Base-by-base conservation (phyloP, 2,888 invertebrate species). In the Drosophila neutralis region DNA sequence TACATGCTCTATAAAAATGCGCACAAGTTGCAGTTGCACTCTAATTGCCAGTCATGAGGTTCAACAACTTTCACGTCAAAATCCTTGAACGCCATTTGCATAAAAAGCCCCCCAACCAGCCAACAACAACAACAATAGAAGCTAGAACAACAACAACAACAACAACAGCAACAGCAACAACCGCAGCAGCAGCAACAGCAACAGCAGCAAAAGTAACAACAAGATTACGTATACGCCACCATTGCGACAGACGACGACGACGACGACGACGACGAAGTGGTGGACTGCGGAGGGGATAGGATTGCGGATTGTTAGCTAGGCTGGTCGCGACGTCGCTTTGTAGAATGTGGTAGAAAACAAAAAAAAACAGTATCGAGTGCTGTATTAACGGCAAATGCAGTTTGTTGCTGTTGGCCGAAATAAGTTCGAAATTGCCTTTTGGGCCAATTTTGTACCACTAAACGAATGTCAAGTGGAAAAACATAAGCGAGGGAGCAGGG, bases 41-140 rank as follows among this genome's bases (percentile, higher is more conserved):
- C 87, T 85, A 85, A 88, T 83, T 88, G 87, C 75, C 78, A 88
- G 86, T 80, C 87, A 79, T 82, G 78, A 89, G 90, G 91, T 91
- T 91, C 91, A 91, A 91, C 91, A 91, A 91, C 91, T 90, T 91
- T 91, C 89, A 87, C 90, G 86, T 84, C 83, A 85, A 90, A 91
- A 91, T 91, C 91, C 91, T 91, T 91, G 91, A 91, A 91, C 91
- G 89, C 87, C 91, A 91, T 91, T 91, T 90, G 89, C 91, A 91
- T 78, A 73, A 79, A 87, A 83, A 58, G 5, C 57, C 57, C 18
- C 42, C 49, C 63, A 67, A 65, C 68, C 66, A 61, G 59, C 67
- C 67, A 53, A 53, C 35, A 76, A 69, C 73, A 69, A 54, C 69
- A 69, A 52, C 58, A 75, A 35, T 56, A 69, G 45, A 52, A 67